Evolutionary conservation across 2,888 invertebrate genomes (phyloP), one percentile per base, ranked within the genome.

Genomic region (Oxystoma pomonae): DNA sequence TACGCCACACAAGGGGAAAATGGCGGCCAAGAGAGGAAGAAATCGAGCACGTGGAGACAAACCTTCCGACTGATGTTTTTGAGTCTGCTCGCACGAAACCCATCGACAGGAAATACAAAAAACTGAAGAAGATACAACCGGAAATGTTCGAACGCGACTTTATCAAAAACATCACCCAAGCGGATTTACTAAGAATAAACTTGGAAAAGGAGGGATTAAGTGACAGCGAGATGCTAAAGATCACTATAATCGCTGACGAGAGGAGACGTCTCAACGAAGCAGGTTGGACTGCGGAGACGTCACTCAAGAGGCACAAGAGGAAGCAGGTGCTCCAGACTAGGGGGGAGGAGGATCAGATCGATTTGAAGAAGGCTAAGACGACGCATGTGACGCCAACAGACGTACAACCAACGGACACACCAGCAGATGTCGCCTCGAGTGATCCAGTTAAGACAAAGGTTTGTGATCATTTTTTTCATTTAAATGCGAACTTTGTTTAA

Each of bases 81-180:
- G 35, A 51, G 2, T 64, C 68, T 57, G 65, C 68, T 55, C 67
- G 70, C 59, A 59, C 60, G 1, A 57, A 20, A 20, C 59, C 20
- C 58, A 49, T 22, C 61, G 7, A 49, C 20, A 57, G 35, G 62
- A 58, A 56, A 51, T 55, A 20, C 17, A 50, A 7, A 16, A 49
- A 22, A 20, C 20, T 16, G 16, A 63, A n/a, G 21, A n/a, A 20
- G 12, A 59, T 51, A 35, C 21, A 16, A 21, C 51, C 56, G 1
- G 18, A 17, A 1, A 60, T 56, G 9, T 50, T 57, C 9, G 16
- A 51, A 9, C 12, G 52, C 12, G 70, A 70, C 58, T 70, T 70
- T 60, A 59, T 62, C 2, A 63, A 67, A 22, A 67, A 65, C 21
- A 21, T 69, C 16, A 66, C 64, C 9, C 64, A 69, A n/a, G 62